Evolutionary conservation across 1,140 invertebrate genomes (phyloP), one percentile per base, ranked within the genome.

Genomic region (Drosophila virilis): DNA sequence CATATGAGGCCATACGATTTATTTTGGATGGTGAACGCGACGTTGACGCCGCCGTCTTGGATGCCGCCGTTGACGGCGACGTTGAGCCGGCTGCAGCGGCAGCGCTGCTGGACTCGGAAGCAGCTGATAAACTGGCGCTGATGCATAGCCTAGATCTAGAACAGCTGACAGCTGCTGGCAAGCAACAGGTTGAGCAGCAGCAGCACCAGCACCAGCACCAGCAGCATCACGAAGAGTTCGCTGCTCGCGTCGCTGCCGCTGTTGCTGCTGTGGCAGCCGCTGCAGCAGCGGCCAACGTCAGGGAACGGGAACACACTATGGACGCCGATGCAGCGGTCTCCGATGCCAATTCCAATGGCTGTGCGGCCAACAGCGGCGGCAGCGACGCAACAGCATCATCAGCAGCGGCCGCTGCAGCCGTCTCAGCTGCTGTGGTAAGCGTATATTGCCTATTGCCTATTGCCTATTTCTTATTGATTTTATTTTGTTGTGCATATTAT

Each of bases 1-100:
- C 91, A 66, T 92, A 92, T 54, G 90, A 92, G 57, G 88, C 91
- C 52, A 92, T 92, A 67, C 77, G 91, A 2, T 92, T 92, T 17
- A 92, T 92, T 32, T 68, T 92, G 3, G 91, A 92, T 22, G 91
- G 91, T 7, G 91, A 92, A 13, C 57, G 82, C n/a, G 85, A 89
- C 43, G 69, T 33, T 10, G 65, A 65, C 52, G 71, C 15, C 48
- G 42, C 54, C 54, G 65, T 13, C 5, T 12, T 70, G 62, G 67
- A 51, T 64, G 65, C 45, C 32, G 54, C 55, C 28, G 78, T 60
- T 38, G 69, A 57, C 10, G 43, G 66, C 45, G 81, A 74, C 37
- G 71, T 61, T 17, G 65, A 72, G 40, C 71, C 78, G 48, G 55
- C 59, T 12, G 57, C 62, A 9, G 9, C 57, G 28, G 35, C 71